These are phyloP conservation scores for Smittia aterrima DNA, from an alignment of 2,888 invertebrate genomes.

Conservation along the genomic window DNA sequence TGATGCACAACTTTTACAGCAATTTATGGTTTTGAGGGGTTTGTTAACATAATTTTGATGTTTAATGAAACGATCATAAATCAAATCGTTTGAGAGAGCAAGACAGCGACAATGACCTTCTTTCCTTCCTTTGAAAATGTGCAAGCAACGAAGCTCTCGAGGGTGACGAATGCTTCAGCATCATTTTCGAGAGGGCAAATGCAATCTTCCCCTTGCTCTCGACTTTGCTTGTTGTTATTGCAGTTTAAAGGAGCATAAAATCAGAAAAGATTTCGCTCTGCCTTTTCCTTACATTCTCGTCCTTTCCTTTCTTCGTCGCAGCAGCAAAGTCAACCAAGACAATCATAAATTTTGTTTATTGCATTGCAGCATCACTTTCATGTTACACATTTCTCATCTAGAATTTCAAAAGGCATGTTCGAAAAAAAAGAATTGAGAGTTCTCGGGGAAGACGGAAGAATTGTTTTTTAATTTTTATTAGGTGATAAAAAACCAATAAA, in stretches of 20 bases:
- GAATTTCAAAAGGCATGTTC: neutral
- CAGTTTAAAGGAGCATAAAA: slow-evolving; percentile 27
- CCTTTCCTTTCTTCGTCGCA: neutral
- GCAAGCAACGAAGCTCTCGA: too few relatives aligned
- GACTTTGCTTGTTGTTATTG: slow-evolving; percentile 4
- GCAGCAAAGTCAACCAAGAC: slow-evolving; percentile 3
- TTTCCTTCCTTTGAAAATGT: neutral
- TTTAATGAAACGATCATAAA: slow-evolving; percentile 33
- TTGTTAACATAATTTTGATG: slow-evolving; percentile 30
- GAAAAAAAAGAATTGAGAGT: neutral
- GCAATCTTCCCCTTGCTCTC: neutral
- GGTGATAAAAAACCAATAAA: slow-evolving; percentile 33
- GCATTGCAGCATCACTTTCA: neutral
- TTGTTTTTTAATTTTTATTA: slow-evolving; percentile 37
- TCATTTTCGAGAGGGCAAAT: neutral
- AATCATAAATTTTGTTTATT: slow-evolving; percentile 8
- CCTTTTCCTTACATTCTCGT: neutral
- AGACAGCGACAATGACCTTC: slow-evolving; percentile 35
- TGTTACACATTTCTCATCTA: neutral
- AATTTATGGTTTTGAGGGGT: slow-evolving; percentile 29
- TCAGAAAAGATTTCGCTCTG: neutral
- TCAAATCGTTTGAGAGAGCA: slow-evolving; percentile 30
- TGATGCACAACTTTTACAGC: slow-evolving; percentile 19
- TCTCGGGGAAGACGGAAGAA: neutral
- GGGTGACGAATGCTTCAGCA: neutral